A percentile compares a stretch with the other conserved stretches of the same genome.
Evolutionary conservation across 2,888 invertebrate genomes (phyloP).

Genomic region (Noctua comes): DNA sequence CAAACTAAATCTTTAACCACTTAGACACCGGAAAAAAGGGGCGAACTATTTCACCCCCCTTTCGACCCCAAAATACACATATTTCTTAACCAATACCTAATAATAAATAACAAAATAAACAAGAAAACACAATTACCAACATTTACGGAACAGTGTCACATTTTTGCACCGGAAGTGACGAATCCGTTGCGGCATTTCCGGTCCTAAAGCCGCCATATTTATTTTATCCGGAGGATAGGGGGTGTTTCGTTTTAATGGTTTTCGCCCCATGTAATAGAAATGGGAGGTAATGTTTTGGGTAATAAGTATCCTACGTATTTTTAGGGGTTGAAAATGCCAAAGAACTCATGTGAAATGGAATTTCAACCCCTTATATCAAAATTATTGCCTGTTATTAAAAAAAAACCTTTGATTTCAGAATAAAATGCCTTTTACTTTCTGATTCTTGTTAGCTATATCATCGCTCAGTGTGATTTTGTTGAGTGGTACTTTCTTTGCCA

Average conservation of each 20-base stretch:
- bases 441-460: neutral
- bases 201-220: constrained; percentile 62
- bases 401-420: neutral
- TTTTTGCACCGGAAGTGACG: constrained; percentile 65
- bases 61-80: neutral
- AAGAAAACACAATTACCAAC: constrained; percentile 71
- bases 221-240: constrained; percentile 43
- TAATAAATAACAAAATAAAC: constrained; percentile 60
- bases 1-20: constrained; percentile 4
- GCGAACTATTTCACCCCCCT: constrained; percentile 1
- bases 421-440: neutral
- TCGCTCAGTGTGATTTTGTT: neutral
- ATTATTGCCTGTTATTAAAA: neutral
- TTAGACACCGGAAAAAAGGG: constrained; percentile 5
- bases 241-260: constrained; percentile 45
- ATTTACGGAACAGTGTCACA: constrained; percentile 40
- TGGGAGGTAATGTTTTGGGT: constrained; percentile 16
- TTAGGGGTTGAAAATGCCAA: constrained; percentile 29
- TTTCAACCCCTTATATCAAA: neutral
- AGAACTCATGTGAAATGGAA: neutral
- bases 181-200: constrained; percentile 70
- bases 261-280: constrained; percentile 46
- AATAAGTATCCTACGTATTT: constrained; percentile 12
- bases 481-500: neutral
- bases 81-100: neutral